phyloP scores from a whole-genome alignment of 2,888 invertebrate genomes.

The Mamestra brassicae region DNA sequence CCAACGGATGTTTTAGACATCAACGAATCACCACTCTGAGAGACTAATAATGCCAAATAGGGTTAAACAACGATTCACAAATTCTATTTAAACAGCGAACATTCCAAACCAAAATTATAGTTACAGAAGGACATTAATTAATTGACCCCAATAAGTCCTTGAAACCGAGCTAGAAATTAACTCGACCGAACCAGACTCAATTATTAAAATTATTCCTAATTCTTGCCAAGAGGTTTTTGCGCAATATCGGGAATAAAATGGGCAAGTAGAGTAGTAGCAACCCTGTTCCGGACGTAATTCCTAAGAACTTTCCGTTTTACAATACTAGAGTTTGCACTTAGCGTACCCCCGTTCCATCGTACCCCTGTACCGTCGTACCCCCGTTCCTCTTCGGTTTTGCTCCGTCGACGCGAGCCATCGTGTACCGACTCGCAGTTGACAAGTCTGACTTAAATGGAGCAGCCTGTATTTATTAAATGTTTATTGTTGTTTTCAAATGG shows the following conservation, averaged over 20 bases:
- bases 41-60: not conserved
- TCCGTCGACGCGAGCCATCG: conserved; percentile 41
- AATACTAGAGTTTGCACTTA: conserved; percentile 82
- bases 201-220: conserved; percentile 43
- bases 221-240: conserved; percentile 31
- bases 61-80: not conserved
- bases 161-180: conserved; percentile 30
- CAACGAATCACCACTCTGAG: too few species aligned
- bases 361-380: conserved; percentile 39
- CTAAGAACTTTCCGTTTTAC: conserved; percentile 71
- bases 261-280: conserved; percentile 32
- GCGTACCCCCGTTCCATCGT: conserved; percentile 45
- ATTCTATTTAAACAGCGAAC: conserved; percentile 16
- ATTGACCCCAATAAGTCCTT: conserved; percentile 25
- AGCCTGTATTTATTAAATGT: conserved; percentile 56
- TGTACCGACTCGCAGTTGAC: conserved; percentile 55
- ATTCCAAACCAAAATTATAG: conserved; percentile 23
- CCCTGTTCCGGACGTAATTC: conserved; percentile 57
- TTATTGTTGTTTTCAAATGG: conserved; percentile 39
- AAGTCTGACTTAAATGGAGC: conserved; percentile 60
- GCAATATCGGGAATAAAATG: conserved; percentile 44
- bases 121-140: conserved; percentile 26
- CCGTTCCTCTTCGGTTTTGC: conserved; percentile 33
- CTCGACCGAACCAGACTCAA: conserved; percentile 36
- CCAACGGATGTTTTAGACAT: too few species aligned